Conservation (phyloP, 2,888 invertebrate genomes). For the Homarus gammarus region DNA sequence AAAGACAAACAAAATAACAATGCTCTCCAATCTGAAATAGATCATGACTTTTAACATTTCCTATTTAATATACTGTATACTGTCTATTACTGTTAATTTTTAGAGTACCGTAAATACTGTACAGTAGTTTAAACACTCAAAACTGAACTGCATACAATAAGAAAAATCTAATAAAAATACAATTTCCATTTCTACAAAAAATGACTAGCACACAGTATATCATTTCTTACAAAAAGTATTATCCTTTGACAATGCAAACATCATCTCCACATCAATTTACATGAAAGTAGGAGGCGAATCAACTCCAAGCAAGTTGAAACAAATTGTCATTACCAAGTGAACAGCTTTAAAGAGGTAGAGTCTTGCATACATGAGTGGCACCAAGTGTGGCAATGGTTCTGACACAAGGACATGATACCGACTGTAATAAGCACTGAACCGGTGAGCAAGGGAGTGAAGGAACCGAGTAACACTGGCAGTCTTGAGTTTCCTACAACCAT, state of each 20-base stretch:
- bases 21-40: too few relatives aligned
- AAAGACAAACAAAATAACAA: too few relatives aligned
- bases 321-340: conserved; percentile 24
- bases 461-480: conserved; percentile 29
- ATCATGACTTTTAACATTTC: too few relatives aligned
- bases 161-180: neutral
- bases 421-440: conserved; percentile 43
- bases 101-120: too few relatives aligned
- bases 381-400: conserved; percentile 39
- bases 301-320: conserved; percentile 38
- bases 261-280: conserved; percentile 16
- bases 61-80: too few relatives aligned
- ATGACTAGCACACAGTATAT: too few relatives aligned
- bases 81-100: too few relatives aligned
- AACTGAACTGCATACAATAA: neutral
- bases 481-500: conserved; percentile 18
- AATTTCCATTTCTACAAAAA: neutral
- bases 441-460: conserved; percentile 31
- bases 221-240: neutral
- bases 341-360: conserved; percentile 45
- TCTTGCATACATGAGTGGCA: conserved; percentile 47
- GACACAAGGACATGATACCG: conserved; percentile 36
- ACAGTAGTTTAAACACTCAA: too few relatives aligned
- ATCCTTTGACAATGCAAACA: neutral
- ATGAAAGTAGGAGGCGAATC: conserved; percentile 39